These are phyloP conservation scores for Epinotia ramella DNA, from an alignment of 2,888 invertebrate genomes.

Conservation along the genomic window DNA sequence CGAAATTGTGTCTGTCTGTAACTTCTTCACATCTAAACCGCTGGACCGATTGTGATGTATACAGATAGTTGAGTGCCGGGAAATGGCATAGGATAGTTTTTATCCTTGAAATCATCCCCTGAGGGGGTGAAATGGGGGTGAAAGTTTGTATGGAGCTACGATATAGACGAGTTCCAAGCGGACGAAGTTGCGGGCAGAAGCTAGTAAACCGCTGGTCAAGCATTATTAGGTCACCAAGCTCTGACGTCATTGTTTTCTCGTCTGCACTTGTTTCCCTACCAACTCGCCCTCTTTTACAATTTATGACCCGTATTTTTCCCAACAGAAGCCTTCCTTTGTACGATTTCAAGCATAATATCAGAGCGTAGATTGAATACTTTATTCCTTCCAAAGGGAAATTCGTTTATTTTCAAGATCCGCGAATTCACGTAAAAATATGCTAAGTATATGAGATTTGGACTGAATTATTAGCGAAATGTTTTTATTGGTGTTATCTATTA, in stretches of 20 bases:
- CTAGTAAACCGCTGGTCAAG: not conserved
- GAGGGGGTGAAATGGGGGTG: too few species aligned
- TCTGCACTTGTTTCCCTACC: constrained; percentile 2
- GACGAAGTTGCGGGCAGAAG: too few species aligned
- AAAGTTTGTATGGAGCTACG: too few species aligned
- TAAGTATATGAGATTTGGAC: constrained; percentile 39
- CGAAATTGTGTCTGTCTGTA: too few species aligned
- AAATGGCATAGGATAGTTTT: too few species aligned
- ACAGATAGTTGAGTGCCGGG: too few species aligned
- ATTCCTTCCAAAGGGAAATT: constrained; percentile 22
- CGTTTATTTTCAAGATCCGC: constrained; percentile 33
- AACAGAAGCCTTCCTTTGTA: constrained; percentile 36
- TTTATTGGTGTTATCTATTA: constrained; percentile 25
- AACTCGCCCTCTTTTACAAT: constrained; percentile 22
- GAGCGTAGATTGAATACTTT: constrained; percentile 41
- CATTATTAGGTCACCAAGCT: not conserved
- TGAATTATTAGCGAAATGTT: constrained; percentile 29
- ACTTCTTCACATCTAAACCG: too few species aligned
- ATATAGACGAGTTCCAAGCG: too few species aligned
- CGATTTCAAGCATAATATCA: constrained; percentile 43
- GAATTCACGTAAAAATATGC: constrained; percentile 39
- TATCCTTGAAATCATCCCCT: too few species aligned
- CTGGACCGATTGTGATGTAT: too few species aligned
- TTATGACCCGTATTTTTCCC: constrained; percentile 38
- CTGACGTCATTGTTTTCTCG: constrained; percentile 9